Percentiles rank a stretch among this genome's conserved stretches.
phyloP scores from a whole-genome alignment of 1,140 invertebrate genomes.

The Drosophila guanche region DNA sequence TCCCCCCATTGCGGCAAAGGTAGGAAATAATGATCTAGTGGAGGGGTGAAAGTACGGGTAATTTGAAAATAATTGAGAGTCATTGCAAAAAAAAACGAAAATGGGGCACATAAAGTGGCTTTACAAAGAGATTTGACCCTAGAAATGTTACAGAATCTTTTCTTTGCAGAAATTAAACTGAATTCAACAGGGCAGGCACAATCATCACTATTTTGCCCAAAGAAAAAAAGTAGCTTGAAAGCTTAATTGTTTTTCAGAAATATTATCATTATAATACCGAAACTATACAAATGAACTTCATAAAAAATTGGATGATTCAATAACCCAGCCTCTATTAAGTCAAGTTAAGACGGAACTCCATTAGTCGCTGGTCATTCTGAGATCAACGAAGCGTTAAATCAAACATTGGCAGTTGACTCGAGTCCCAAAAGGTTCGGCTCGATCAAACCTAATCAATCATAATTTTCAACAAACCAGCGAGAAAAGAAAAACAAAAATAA shows the following conservation, averaged over 20 bases:
- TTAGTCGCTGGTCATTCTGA: conserved; percentile 27
- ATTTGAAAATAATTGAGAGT: conserved; percentile 52
- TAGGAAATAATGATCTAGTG: conserved; percentile 34
- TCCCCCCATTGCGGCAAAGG: background rate
- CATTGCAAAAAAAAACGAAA: conserved; percentile 19
- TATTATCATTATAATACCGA: too few species aligned
- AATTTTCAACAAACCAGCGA: conserved; percentile 51
- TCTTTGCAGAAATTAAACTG: too few species aligned
- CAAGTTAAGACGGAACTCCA: conserved; percentile 8
- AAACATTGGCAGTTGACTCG: conserved; percentile 53
- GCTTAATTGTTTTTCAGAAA: too few species aligned
- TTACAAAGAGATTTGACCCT: too few species aligned
- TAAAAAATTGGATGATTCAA: conserved; percentile 22
- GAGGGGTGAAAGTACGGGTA: conserved; percentile 44
- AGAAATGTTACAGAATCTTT: too few species aligned
- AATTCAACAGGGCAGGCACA: too few species aligned
- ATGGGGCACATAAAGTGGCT: conserved; percentile 9
- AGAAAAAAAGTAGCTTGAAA: too few species aligned
- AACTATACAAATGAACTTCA: background rate
- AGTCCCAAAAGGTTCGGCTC: conserved; percentile 44
- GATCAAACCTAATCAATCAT: conserved; percentile 77
- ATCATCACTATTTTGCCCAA: too few species aligned
- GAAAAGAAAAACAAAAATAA: conserved; percentile 42
- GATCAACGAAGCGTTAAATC: conserved; percentile 61
- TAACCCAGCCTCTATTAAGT: conserved; percentile 13